Evolutionary conservation across 2,113 vertebrate species (phyloP).

Genomic region (Sorex fumeus): DNA sequence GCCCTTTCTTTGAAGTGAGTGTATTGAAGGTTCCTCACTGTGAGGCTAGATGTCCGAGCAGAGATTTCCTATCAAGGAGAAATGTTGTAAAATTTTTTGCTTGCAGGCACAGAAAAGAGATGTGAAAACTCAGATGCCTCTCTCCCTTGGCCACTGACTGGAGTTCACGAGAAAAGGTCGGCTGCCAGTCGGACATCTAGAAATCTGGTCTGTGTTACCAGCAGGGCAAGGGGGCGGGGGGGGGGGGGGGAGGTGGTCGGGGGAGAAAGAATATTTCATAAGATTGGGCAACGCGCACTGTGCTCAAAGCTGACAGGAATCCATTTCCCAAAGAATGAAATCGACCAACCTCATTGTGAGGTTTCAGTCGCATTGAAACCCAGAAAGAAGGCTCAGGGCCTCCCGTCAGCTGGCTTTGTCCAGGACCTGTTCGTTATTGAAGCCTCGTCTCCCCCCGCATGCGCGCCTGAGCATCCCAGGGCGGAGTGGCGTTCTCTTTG

Average conservation of each 20-base stretch:
- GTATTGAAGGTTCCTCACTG: slow-evolving; percentile 82
- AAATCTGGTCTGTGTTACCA: slow-evolving; percentile 82
- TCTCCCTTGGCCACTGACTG: slow-evolving; percentile 77
- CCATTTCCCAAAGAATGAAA: slow-evolving; percentile 82
- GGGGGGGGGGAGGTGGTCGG: slow-evolving; percentile 51
- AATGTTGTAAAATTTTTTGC: slow-evolving; percentile 76
- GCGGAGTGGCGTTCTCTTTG: slow-evolving; percentile 82
- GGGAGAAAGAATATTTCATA: slow-evolving; percentile 77
- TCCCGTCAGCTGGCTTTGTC: slow-evolving; percentile 82
- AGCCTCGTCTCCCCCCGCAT: slow-evolving; percentile 76
- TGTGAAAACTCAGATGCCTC: slow-evolving; percentile 75
- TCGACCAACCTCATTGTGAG: slow-evolving; percentile 79
- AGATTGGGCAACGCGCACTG: slow-evolving; percentile 83
- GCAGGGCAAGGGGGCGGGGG: slow-evolving; percentile 71
- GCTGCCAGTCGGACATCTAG: slow-evolving; percentile 75
- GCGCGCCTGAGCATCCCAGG: slow-evolving; percentile 38
- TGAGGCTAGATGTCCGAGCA: slow-evolving; percentile 80
- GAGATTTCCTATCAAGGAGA: slow-evolving; percentile 81
- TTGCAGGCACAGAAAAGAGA: slow-evolving; percentile 77
- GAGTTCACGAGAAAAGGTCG: slow-evolving; percentile 74
- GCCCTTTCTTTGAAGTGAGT: slow-evolving; percentile 79
- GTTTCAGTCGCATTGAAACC: slow-evolving; percentile 83
- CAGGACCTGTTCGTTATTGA: slow-evolving; percentile 84
- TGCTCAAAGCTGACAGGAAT: slow-evolving; percentile 81
- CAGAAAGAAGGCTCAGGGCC: slow-evolving; percentile 82